Evolutionary conservation across 2,797 vertebrate species (phyloP).

Genomic region (Oreochromis mossambicus): DNA sequence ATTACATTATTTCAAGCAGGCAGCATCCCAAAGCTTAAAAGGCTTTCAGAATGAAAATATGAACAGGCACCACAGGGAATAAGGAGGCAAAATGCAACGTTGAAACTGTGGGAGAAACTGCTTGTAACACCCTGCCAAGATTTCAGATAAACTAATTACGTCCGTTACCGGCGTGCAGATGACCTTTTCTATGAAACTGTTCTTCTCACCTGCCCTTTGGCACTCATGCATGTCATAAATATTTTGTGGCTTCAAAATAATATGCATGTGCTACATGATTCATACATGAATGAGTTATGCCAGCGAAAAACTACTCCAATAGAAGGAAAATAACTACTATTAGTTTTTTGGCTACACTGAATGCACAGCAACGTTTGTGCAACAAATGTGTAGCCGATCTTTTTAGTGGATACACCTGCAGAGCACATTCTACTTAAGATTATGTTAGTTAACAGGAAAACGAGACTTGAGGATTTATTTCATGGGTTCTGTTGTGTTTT

Average conservation of each 20-base stretch:
- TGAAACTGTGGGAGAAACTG: constrained; percentile 36
- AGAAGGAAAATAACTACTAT: neutral
- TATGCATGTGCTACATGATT: neutral
- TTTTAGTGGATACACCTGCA: neutral
- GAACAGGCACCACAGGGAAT: constrained; percentile 11
- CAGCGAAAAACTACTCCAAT: neutral
- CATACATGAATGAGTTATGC: neutral
- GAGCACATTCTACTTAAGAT: neutral
- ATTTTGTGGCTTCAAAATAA: neutral
- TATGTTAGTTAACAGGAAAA: neutral
- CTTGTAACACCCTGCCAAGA: constrained; percentile 36
- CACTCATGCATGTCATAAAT: neutral
- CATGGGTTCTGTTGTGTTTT: neutral
- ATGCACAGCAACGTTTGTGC: neutral
- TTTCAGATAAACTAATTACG: constrained; percentile 18
- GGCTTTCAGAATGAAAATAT: constrained; percentile 19
- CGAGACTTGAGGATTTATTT: neutral
- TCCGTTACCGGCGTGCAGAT: neutral
- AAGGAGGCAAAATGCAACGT: constrained; percentile 6
- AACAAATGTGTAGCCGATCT: neutral
- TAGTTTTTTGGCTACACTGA: neutral
- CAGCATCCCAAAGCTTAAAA: neutral
- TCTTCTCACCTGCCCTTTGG: neutral
- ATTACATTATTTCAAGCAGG: constrained; percentile 33
- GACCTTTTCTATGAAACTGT: constrained; percentile 1